Conservation (phyloP, 1,140 invertebrate genomes). For the Phenacoccus solenopsis region DNA sequence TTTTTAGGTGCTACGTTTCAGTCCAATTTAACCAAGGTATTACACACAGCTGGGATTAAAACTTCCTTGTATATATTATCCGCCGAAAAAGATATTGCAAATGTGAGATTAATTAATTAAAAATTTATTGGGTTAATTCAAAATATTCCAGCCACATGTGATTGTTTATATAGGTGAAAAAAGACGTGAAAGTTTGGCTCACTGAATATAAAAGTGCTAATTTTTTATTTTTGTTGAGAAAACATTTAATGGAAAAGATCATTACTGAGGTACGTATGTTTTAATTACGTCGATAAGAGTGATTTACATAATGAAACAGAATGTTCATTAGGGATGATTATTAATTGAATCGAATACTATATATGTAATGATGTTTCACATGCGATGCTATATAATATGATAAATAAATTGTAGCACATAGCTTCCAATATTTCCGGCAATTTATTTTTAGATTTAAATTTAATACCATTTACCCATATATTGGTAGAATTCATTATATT, state of each 20-base stretch:
- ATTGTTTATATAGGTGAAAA: neutral
- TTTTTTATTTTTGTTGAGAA: neutral
- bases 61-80: neutral
- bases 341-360: too few relatives aligned
- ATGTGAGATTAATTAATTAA: neutral
- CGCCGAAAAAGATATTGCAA: neutral
- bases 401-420: too few relatives aligned
- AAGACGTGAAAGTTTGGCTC: neutral
- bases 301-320: too few relatives aligned
- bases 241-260: neutral
- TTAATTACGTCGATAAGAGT: too few relatives aligned
- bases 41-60: neutral
- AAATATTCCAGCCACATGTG: neutral
- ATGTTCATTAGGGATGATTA: too few relatives aligned
- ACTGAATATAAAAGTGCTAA: conserved; percentile 4
- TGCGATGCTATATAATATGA: too few relatives aligned
- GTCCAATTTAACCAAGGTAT: neutral
- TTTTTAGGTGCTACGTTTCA: neutral
- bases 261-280: neutral
- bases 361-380: too few relatives aligned
- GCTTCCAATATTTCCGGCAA: too few relatives aligned
- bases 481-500: too few relatives aligned
- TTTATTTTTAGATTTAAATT: too few relatives aligned
- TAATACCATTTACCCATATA: too few relatives aligned
- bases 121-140: neutral